Evolutionary conservation across 1,140 invertebrate genomes (phyloP).

Genomic region (Microplitis mediator): DNA sequence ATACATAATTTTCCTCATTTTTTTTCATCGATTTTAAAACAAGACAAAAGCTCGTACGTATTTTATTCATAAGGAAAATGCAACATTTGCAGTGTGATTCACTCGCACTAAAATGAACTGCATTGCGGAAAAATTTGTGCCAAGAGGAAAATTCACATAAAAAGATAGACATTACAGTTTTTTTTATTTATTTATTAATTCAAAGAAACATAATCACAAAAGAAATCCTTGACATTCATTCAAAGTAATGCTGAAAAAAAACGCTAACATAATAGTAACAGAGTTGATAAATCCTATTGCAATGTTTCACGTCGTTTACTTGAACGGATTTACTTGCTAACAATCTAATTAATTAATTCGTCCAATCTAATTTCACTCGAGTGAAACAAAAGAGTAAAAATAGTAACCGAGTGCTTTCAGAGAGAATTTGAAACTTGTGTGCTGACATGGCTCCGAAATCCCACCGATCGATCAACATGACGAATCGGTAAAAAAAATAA

Average conservation of each 20-base stretch:
- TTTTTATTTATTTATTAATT: background rate
- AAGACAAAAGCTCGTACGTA: background rate
- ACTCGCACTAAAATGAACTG: background rate
- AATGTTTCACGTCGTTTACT: background rate
- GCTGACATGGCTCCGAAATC: background rate
- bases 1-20: background rate
- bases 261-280: background rate
- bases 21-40: background rate
- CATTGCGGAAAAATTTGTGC: constrained; percentile 17
- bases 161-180: background rate
- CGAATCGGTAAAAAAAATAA: too few species aligned
- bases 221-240: too few species aligned
- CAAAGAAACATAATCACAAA: too few species aligned
- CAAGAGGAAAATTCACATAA: background rate
- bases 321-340: background rate
- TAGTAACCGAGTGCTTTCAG: too few species aligned
- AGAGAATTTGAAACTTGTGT: background rate
- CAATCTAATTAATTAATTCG: constrained; percentile 9
- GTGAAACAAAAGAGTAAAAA: background rate
- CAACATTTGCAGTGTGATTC: background rate
- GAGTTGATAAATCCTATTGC: background rate
- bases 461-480: too few species aligned
- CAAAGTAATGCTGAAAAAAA: too few species aligned
- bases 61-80: background rate
- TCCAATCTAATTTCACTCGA: background rate